These are phyloP conservation scores for Anomalospiza imberbis DNA, from an alignment of 2,797 vertebrate genomes.

Conservation along the genomic window DNA sequence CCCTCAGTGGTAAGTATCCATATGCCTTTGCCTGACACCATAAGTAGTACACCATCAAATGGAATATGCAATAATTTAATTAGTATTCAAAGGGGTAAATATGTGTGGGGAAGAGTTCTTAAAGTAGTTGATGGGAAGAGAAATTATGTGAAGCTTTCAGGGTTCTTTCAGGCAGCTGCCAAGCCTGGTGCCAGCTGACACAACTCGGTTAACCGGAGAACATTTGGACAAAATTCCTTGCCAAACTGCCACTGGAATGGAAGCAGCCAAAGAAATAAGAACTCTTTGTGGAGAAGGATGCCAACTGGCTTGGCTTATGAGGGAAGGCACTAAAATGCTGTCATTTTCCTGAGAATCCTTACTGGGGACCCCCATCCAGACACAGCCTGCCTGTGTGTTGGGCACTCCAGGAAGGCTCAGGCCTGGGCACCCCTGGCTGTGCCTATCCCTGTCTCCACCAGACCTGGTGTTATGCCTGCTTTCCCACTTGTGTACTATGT, in stretches of 20 bases:
- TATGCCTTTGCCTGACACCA: background rate
- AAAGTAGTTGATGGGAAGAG: background rate
- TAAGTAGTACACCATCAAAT: background rate
- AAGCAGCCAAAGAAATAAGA: background rate
- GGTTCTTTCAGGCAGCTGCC: background rate
- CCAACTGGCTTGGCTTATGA: background rate
- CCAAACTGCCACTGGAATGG: background rate
- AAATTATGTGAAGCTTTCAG: background rate
- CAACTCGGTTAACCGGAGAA: background rate
- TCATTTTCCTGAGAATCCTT: background rate
- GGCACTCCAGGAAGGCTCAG: background rate
- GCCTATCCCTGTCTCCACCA: background rate
- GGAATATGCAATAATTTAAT: slow-evolving; percentile 15
- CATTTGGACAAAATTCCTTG: background rate
- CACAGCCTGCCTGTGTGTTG: accelerated
- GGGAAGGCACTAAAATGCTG: background rate
- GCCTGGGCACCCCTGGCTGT: background rate
- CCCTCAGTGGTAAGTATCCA: background rate
- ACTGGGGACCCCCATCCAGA: accelerated
- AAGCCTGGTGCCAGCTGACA: background rate
- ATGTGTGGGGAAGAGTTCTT: background rate
- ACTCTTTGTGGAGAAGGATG: background rate
- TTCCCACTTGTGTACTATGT: background rate
- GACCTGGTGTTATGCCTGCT: background rate
- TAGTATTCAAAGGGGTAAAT: background rate